Conservation (phyloP, 2,797 vertebrate species). For the Periparus ater region DNA sequence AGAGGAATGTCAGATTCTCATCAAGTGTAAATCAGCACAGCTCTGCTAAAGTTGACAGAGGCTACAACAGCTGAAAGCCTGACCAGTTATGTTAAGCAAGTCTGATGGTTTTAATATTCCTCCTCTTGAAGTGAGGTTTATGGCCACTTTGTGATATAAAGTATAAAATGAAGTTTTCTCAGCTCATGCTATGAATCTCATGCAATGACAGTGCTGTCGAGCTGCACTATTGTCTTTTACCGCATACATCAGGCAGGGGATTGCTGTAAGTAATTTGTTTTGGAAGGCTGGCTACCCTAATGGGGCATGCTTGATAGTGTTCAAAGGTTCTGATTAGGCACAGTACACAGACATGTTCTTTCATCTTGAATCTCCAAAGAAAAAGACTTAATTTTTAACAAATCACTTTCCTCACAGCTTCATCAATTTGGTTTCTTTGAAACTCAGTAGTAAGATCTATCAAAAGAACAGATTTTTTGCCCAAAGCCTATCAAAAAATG, state of each 20-base stretch:
- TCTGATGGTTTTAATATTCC: constrained; percentile 16
- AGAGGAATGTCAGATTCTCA: neutral
- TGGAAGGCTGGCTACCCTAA: constrained; percentile 67
- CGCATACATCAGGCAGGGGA: constrained; percentile 47
- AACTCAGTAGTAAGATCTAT: constrained; percentile 44
- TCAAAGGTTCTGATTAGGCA: constrained; percentile 74
- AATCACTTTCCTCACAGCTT: constrained; percentile 54
- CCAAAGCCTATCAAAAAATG: constrained; percentile 35
- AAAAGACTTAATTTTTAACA: constrained; percentile 64
- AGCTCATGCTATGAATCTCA: constrained; percentile 80
- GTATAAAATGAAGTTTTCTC: constrained; percentile 74
- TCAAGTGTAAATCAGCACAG: neutral
- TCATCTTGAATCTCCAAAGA: constrained; percentile 61
- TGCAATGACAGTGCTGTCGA: neutral
- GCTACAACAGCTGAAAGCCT: neutral
- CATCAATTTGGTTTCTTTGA: constrained; percentile 58
- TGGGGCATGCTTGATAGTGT: constrained; percentile 64
- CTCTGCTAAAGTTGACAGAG: neutral
- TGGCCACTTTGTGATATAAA: constrained; percentile 63
- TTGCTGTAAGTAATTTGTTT: constrained; percentile 72
- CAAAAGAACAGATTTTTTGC: constrained; percentile 58
- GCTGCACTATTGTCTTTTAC: constrained; percentile 57
- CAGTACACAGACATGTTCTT: constrained; percentile 59
- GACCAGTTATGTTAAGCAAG: neutral
- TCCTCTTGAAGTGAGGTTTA: constrained; percentile 68